Evolutionary conservation across 2,797 vertebrate genomes (phyloP).

Genomic region (Gallinago stenura): DNA sequence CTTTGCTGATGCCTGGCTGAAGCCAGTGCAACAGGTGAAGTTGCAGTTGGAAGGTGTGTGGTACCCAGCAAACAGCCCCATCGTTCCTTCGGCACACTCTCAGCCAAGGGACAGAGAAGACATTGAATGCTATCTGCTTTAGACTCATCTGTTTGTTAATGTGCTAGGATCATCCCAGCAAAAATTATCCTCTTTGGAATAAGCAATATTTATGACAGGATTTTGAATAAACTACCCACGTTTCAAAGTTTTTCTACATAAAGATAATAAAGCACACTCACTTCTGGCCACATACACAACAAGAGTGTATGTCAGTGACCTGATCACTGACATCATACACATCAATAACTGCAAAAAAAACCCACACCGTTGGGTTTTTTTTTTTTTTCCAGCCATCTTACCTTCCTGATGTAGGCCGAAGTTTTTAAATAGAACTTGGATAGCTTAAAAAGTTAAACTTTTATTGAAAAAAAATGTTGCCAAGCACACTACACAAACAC

Average conservation of each 20-base stretch:
- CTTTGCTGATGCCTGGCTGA: not conserved
- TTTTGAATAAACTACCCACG: not conserved
- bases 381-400: not conserved
- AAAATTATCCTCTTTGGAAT: not conserved
- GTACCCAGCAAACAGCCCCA: not conserved
- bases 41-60: not conserved
- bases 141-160: not conserved
- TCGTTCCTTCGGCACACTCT: not conserved
- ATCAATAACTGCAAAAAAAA: not conserved
- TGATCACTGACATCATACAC: not conserved
- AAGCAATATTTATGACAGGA: not conserved
- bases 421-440: not conserved
- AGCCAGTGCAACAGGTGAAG: not conserved
- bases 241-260: not conserved
- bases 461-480: conserved; percentile 14
- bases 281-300: not conserved
- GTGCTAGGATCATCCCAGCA: not conserved
- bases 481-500: conserved; percentile 19
- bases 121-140: not conserved
- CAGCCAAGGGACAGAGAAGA: not conserved
- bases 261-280: not conserved
- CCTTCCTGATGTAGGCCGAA: not conserved
- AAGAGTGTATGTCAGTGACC: not conserved
- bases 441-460: not conserved
- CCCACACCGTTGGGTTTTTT: not conserved